Evolutionary conservation across 2,113 vertebrate genomes (phyloP).

Genomic region (Melanostigma gelatinosum): DNA sequence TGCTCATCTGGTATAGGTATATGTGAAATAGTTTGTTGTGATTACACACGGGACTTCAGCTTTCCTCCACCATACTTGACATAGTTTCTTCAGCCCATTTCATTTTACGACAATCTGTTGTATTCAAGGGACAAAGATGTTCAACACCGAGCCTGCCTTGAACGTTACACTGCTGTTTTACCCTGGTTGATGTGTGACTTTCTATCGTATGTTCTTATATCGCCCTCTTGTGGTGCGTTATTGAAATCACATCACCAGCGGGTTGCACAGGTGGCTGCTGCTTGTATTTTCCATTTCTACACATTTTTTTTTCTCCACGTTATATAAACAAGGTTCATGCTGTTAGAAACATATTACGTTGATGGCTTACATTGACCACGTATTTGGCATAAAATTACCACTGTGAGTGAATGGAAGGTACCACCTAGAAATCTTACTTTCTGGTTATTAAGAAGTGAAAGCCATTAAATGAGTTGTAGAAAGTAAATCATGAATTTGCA

Average conservation of each 20-base stretch:
- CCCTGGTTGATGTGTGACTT: neutral
- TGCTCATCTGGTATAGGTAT: neutral
- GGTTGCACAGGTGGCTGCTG: constrained; percentile 47
- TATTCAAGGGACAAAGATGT: neutral
- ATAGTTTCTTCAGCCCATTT: neutral
- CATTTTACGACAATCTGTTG: rapidly evolving
- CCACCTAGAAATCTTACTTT: neutral
- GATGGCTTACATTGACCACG: neutral
- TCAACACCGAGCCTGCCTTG: neutral
- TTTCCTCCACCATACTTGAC: neutral
- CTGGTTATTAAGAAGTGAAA: neutral
- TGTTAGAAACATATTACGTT: neutral
- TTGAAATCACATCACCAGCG: constrained; percentile 47
- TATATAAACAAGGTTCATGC: neutral
- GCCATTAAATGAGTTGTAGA: neutral
- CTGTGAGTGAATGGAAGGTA: neutral
- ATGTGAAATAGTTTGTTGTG: neutral
- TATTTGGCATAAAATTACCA: neutral
- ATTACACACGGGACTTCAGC: neutral
- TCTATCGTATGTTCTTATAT: constrained; percentile 7
- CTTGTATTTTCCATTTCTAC: neutral
- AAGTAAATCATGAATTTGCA: neutral
- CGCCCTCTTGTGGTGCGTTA: constrained; percentile 62
- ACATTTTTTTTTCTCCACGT: neutral
- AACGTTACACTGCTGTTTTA: neutral